Evolutionary conservation across 2,888 invertebrate genomes (phyloP).

Genomic region (Pollenia labialis): DNA sequence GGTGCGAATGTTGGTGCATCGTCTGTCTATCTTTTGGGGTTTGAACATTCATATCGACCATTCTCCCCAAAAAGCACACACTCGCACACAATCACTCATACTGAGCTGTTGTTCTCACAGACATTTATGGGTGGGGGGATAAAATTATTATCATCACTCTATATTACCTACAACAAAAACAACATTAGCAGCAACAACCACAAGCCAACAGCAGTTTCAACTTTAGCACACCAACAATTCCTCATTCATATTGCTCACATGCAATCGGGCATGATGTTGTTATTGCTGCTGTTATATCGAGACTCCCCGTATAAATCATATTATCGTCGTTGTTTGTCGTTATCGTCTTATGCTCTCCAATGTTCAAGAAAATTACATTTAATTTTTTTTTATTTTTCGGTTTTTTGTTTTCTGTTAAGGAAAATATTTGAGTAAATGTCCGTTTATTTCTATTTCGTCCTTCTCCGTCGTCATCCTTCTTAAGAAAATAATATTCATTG

Average conservation of each 20-base stretch:
- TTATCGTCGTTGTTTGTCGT: constrained; percentile 59
- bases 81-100: constrained; percentile 15
- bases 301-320: constrained; percentile 67
- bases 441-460: constrained; percentile 55
- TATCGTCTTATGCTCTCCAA: constrained; percentile 45
- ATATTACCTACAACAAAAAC: constrained; percentile 43
- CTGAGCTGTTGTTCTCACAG: constrained; percentile 53
- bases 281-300: constrained; percentile 51
- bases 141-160: constrained; percentile 68
- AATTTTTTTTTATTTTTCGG: not conserved
- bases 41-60: constrained; percentile 69
- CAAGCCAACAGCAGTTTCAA: constrained; percentile 43
- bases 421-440: constrained; percentile 68
- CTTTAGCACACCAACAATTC: constrained; percentile 57
- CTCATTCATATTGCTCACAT: constrained; percentile 50
- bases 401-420: not conserved
- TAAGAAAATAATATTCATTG: constrained; percentile 71
- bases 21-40: constrained; percentile 71
- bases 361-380: constrained; percentile 47
- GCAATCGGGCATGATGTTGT: constrained; percentile 31
- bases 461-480: constrained; percentile 61
- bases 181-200: constrained; percentile 35
- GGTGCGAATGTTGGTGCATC: constrained; percentile 63
- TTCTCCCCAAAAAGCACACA: constrained; percentile 39
- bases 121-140: constrained; percentile 71